Percentiles rank a stretch among this genome's conserved stretches.
These are phyloP conservation scores for Liolophura sinensis DNA, from an alignment of 1,140 invertebrate genomes.

Conservation along the genomic window DNA sequence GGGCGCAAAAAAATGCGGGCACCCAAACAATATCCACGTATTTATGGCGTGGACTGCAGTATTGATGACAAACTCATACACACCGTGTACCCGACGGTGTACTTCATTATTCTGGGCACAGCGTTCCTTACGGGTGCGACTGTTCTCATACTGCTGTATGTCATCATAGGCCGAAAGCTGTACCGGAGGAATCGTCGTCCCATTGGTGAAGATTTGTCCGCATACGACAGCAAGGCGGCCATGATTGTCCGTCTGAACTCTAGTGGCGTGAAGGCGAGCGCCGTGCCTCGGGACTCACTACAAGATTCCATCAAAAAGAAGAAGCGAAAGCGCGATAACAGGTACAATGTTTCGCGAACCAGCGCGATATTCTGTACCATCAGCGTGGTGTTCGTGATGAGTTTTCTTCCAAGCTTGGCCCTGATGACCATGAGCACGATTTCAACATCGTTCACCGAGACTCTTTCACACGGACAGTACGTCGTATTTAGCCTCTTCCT, in stretches of 20 bases:
- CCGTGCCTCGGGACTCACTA: conserved; percentile 8
- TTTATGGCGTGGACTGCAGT: conserved; percentile 13
- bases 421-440: conserved; percentile 24
- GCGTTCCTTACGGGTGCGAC: conserved; percentile 12
- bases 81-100: conserved; percentile 14
- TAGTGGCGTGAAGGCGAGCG: not conserved
- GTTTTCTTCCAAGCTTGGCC: conserved; percentile 31
- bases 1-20: conserved; percentile 11
- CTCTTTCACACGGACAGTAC: conserved; percentile 7
- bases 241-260: conserved; percentile 2
- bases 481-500: conserved; percentile 23
- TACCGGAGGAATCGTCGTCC: conserved; percentile 9
- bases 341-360: conserved; percentile 15
- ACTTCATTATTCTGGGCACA: conserved; percentile 17
- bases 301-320: not conserved
- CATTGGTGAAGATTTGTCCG: not conserved
- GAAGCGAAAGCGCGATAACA: conserved; percentile 7
- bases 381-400: conserved; percentile 30
- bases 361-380: conserved; percentile 34
- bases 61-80: conserved; percentile 7
- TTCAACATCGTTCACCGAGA: conserved; percentile 16
- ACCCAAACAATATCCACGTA: not conserved
- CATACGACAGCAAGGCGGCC: not conserved
- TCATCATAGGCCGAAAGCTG: conserved; percentile 13
- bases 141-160: conserved; percentile 16